Conservation (phyloP, 2,797 vertebrate genomes). For the Channa striata region DNA sequence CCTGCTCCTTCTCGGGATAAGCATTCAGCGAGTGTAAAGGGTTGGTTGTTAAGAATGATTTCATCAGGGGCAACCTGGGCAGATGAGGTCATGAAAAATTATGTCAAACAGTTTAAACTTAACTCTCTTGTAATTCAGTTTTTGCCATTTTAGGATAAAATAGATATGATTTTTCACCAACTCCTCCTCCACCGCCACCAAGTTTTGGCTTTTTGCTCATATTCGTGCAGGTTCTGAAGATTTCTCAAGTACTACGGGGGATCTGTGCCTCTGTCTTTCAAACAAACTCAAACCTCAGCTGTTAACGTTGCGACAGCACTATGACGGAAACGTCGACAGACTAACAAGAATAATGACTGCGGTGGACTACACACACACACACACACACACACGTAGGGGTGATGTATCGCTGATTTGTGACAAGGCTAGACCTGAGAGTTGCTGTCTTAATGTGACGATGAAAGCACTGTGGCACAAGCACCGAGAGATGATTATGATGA, state of each 20-base stretch:
- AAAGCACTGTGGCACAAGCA: slow-evolving; percentile 55
- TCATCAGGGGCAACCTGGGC: slow-evolving; percentile 22
- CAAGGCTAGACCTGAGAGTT: slow-evolving; percentile 56
- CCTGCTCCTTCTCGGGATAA: slow-evolving; percentile 55
- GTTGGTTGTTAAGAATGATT: slow-evolving; percentile 40
- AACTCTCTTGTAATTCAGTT: slow-evolving; percentile 34
- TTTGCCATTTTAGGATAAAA: slow-evolving; percentile 31
- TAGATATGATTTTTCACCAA: slow-evolving; percentile 20
- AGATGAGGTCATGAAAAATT: slow-evolving; percentile 27
- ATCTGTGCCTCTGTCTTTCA: slow-evolving; percentile 29
- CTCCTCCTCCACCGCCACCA: slow-evolving; percentile 51
- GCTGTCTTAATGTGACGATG: slow-evolving; percentile 67
- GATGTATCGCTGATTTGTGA: slow-evolving; percentile 60
- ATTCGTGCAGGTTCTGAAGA: slow-evolving; percentile 12
- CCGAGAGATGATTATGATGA: slow-evolving; percentile 72
- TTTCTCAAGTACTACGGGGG: slow-evolving; percentile 15
- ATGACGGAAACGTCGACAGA: slow-evolving; percentile 55
- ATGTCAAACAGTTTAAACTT: slow-evolving; percentile 29
- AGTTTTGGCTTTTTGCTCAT: slow-evolving; percentile 29
- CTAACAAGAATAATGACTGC: slow-evolving; percentile 64
- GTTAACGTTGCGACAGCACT: slow-evolving; percentile 55
- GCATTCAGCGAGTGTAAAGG: slow-evolving; percentile 47
- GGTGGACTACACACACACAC: slow-evolving; percentile 17
- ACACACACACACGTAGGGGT: slow-evolving; percentile 24
- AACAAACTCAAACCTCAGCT: slow-evolving; percentile 59